These are phyloP conservation scores for Semicossyphus pulcher DNA, from an alignment of 2,113 vertebrate genomes.

Conservation along the genomic window DNA sequence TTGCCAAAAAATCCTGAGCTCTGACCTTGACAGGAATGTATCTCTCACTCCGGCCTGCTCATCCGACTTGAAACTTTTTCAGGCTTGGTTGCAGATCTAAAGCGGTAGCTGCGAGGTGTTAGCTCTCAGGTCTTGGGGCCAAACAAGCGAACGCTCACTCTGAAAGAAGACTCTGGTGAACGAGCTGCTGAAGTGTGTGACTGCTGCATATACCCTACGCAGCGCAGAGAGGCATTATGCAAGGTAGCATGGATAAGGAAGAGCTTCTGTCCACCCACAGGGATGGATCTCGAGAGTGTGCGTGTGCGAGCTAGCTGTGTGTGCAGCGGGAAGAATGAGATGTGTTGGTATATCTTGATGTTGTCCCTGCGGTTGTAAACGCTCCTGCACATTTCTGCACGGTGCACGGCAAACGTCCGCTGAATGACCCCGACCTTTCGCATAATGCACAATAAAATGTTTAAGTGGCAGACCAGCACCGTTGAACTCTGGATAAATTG, in stretches of 20 bases:
- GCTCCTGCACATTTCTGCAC: constrained; percentile 50
- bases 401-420: constrained; percentile 51
- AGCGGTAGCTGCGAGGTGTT: neutral
- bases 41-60: neutral
- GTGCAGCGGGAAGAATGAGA: constrained; percentile 11
- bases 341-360: constrained; percentile 28
- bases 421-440: constrained; percentile 71
- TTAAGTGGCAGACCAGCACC: constrained; percentile 73
- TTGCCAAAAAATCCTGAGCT: constrained; percentile 53
- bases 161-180: neutral
- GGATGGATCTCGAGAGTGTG: constrained; percentile 34
- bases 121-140: constrained; percentile 2
- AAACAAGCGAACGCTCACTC: constrained; percentile 29
- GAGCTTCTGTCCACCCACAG: constrained; percentile 72
- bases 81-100: constrained; percentile 30
- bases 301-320: constrained; percentile 12
- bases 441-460: constrained; percentile 74
- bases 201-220: constrained; percentile 47
- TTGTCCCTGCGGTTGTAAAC: constrained; percentile 31
- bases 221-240: constrained; percentile 63
- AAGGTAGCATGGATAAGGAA: constrained; percentile 57
- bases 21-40: constrained; percentile 47
- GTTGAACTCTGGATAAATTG: constrained; percentile 69
- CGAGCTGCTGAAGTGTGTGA: constrained; percentile 22
- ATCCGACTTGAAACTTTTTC: constrained; percentile 19